Evolutionary conservation across 2,888 invertebrate species (phyloP).

Genomic region (Drosophila sordidapex): DNA sequence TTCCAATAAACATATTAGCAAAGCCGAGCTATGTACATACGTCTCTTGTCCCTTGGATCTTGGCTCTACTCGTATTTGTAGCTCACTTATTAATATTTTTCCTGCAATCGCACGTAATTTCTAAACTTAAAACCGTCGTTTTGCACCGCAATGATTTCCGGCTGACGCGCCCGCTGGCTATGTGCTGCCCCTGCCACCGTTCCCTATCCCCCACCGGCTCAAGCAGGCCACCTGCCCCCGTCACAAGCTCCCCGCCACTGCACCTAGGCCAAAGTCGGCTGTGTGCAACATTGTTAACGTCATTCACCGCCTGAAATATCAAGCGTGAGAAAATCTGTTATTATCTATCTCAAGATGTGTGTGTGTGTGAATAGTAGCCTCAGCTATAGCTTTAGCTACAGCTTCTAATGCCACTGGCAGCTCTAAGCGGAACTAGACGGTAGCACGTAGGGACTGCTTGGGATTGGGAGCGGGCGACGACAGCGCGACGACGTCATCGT

Average conservation of each 20-base stretch:
- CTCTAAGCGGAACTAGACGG: conserved; percentile 73
- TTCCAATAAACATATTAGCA: conserved; percentile 73
- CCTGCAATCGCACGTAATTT: conserved; percentile 73
- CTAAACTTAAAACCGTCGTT: conserved; percentile 69
- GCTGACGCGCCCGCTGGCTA: conserved; percentile 68
- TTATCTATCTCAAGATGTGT: conserved; percentile 69
- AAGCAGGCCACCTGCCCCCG: conserved; percentile 2
- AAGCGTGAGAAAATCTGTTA: conserved; percentile 82
- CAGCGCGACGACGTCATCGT: conserved; percentile 65
- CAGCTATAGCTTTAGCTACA: conserved; percentile 35
- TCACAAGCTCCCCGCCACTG: conserved; percentile 39
- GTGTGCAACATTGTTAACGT: conserved; percentile 78
- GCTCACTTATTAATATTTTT: conserved; percentile 62
- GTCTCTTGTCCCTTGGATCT: background rate
- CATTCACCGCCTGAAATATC: conserved; percentile 78
- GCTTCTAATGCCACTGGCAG: conserved; percentile 61
- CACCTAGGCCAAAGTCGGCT: conserved; percentile 44
- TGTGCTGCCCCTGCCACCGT: conserved; percentile 1
- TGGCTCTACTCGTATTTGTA: conserved; percentile 56
- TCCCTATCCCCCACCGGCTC: background rate
- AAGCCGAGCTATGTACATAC: conserved; percentile 27
- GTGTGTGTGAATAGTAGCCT: conserved; percentile 29
- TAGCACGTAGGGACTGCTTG: conserved; percentile 64
- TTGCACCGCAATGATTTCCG: conserved; percentile 74
- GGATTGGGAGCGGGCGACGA: conserved; percentile 58